phyloP scores from a whole-genome alignment of 2,888 invertebrate species.

The Pheosia tremula region DNA sequence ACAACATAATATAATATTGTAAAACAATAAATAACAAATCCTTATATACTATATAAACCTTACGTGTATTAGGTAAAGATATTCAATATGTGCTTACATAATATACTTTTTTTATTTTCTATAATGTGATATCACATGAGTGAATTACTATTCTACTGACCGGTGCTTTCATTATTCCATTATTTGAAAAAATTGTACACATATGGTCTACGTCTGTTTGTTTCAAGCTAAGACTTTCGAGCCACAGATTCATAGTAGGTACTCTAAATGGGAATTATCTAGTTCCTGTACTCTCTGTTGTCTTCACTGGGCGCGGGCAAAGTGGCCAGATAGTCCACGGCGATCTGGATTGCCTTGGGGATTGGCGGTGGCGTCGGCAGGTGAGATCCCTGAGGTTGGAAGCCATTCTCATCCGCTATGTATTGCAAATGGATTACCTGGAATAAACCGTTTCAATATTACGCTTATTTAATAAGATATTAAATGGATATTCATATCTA shows the following conservation, averaged over 20 bases:
- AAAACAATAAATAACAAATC: slow-evolving; percentile 19
- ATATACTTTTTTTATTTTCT: background rate
- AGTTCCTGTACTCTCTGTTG: slow-evolving; percentile 47
- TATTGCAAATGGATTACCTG: slow-evolving; percentile 86
- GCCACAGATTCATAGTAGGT: too few species aligned
- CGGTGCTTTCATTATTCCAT: too few species aligned
- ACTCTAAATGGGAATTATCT: slow-evolving; percentile 5
- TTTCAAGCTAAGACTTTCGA: too few species aligned
- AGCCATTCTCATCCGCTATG: slow-evolving; percentile 89
- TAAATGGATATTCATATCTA: too few species aligned
- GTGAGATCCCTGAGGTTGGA: slow-evolving; percentile 87
- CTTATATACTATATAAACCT: slow-evolving; percentile 12
- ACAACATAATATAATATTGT: slow-evolving; percentile 34
- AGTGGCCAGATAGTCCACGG: slow-evolving; percentile 86
- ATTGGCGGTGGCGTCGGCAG: slow-evolving; percentile 88
- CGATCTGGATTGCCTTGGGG: slow-evolving; percentile 87
- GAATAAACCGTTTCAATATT: background rate
- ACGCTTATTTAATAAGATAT: background rate
- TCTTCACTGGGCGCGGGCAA: slow-evolving; percentile 80
- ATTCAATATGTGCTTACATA: background rate
- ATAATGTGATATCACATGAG: too few species aligned
- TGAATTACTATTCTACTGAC: too few species aligned
- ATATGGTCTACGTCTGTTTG: too few species aligned
- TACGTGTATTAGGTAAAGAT: slow-evolving; percentile 15
- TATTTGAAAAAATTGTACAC: too few species aligned